These are phyloP conservation scores for Lerema accius DNA, from an alignment of 1,140 invertebrate species.

Conservation along the genomic window DNA sequence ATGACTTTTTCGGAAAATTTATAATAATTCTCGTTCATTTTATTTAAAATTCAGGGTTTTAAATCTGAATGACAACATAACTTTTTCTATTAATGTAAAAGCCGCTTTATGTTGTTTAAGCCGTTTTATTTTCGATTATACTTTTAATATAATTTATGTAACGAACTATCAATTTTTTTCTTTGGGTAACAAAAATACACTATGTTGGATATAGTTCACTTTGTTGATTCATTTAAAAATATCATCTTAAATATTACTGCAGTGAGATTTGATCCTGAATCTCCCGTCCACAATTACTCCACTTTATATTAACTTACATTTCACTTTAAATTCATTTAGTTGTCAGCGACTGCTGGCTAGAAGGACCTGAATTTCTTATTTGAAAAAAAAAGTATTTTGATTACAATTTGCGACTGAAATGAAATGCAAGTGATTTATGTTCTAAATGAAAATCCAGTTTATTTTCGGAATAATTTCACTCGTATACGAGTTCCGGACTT, in stretches of 20 bases:
- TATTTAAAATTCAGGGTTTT: background rate
- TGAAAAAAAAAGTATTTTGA: conserved; percentile 1
- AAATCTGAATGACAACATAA: no score
- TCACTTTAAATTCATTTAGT: background rate
- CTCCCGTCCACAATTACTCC: background rate
- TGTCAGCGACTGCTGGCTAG: background rate
- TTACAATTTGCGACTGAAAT: conserved; percentile 4
- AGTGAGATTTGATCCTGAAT: background rate
- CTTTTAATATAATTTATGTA: no score
- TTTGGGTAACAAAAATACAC: no score
- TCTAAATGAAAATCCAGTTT: conserved; percentile 25
- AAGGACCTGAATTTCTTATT: background rate
- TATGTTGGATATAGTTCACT: no score
- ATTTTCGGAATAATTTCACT: conserved; percentile 28
- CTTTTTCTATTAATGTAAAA: no score
- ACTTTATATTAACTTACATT: background rate
- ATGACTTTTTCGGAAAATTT: conserved; percentile 9
- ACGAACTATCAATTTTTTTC: no score
- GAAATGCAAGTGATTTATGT: conserved; percentile 27
- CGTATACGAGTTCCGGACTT: conserved; percentile 19
- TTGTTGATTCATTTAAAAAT: no score
- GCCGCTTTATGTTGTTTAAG: no score
- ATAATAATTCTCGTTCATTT: background rate
- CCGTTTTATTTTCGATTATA: no score
- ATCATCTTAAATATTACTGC: background rate